A percentile compares a stretch with the other conserved stretches of the same genome.
Conservation (phyloP, 2,888 invertebrate species). For the Melanotus villosus region DNA sequence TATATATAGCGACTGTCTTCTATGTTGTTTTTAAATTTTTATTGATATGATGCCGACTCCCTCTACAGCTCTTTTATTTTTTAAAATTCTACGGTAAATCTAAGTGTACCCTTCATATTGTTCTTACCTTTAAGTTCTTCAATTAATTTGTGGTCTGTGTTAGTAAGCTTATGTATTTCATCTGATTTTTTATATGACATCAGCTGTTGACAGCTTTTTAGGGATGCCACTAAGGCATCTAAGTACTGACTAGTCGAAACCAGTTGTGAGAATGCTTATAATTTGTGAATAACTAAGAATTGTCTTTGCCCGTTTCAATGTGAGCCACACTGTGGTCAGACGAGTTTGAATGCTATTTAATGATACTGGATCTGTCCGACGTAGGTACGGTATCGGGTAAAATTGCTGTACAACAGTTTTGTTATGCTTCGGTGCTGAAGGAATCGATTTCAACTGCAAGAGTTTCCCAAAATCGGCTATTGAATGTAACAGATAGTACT, state of each 20-base stretch:
- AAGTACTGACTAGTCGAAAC: neutral
- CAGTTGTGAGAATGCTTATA: neutral
- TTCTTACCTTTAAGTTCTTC: too few relatives aligned
- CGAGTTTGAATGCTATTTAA: neutral
- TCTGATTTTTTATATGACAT: too few relatives aligned
- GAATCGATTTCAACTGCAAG: neutral
- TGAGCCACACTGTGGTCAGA: neutral
- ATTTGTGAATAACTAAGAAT: neutral
- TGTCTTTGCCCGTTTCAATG: neutral
- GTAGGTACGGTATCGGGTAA: neutral
- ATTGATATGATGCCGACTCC: too few relatives aligned
- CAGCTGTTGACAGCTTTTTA: neutral
- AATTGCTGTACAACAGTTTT: neutral
- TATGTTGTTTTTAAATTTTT: too few relatives aligned
- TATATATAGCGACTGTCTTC: too few relatives aligned
- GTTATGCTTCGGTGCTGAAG: neutral
- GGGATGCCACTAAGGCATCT: neutral
- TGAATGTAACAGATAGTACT: neutral
- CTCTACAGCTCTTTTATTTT: too few relatives aligned
- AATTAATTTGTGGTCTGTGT: too few relatives aligned
- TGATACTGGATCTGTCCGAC: neutral
- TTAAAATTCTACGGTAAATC: too few relatives aligned
- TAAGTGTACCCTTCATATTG: too few relatives aligned
- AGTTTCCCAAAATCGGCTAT: neutral
- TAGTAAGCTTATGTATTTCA: too few relatives aligned